Base-by-base conservation (phyloP, 2,888 invertebrate genomes). In the Parnassius orleans region DNA sequence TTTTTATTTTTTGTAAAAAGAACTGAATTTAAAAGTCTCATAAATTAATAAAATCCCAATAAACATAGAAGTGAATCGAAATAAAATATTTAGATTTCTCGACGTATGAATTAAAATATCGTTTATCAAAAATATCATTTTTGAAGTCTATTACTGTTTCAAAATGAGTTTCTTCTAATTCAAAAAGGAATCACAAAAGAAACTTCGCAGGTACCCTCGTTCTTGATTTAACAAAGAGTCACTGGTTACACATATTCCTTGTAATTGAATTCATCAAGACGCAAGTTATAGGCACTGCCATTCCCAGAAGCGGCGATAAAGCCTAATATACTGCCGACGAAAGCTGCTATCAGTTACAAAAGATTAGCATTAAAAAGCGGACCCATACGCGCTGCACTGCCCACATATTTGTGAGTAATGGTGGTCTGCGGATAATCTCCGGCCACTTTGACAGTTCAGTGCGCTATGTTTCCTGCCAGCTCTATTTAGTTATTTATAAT, bases 341-440 rank as follows among this genome's bases (percentile, higher is more conserved):
- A 80, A 82, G 82, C 77, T 68, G 66, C 79, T 74, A 84, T 84
- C 81, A 66, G 74, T 85, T 81, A 82, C 73, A 73, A 64, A 68
- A 81, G 86, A 86, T 87, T 86, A 86, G 75, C 84, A 84, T 86
- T 87, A 83, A 81, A 80, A 76, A 66, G 63, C 67, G 64, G 41
- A 64, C 64, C 53, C 54, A 64, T 66, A 63, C 33, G 54, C 61
- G 24, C 46, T 15, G 33, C 9, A 61, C 68, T 67, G 66, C 70
- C 71, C 72, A 69, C 72, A 70, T 72, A 68, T 69, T 66, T 64
- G 64, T 74, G 72, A 74, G 70, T 75, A 75, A 75, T 73, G 69
- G 66, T 65, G 61, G 61, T 60, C 61, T 41, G 53, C 58, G 70
- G 73, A 76, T 76, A 72, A 76, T 76, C 74, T 70, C 60, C 12